phyloP scores from a whole-genome alignment of 2,888 invertebrate genomes.

The Drosophila mimica region DNA sequence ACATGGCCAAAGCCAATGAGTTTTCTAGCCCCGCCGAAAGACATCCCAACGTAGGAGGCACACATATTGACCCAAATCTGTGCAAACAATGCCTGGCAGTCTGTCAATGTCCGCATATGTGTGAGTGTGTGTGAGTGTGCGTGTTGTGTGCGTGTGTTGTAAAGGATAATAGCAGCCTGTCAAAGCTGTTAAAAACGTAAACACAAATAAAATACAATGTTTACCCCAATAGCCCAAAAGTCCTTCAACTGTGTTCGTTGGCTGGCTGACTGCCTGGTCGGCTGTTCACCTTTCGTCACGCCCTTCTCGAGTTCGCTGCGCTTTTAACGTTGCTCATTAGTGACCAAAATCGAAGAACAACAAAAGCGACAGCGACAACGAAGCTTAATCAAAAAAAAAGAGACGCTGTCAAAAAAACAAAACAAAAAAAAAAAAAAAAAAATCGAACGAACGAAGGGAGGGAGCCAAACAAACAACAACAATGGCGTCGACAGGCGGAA shows the following conservation, averaged over 20 bases:
- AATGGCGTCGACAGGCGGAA: slow-evolving; percentile 68
- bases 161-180: slow-evolving; percentile 68
- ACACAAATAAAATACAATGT: slow-evolving; percentile 76
- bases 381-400: slow-evolving; percentile 72
- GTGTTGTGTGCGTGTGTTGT: slow-evolving; percentile 16
- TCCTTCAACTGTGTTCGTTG: slow-evolving; percentile 10
- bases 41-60: background rate
- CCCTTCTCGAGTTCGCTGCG: slow-evolving; percentile 70
- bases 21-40: slow-evolving; percentile 26
- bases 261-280: background rate
- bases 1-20: slow-evolving; percentile 34
- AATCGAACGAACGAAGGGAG: slow-evolving; percentile 12
- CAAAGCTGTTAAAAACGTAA: slow-evolving; percentile 79
- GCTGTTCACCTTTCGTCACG: slow-evolving; percentile 59
- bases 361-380: slow-evolving; percentile 50
- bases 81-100: slow-evolving; percentile 61
- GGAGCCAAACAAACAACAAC: slow-evolving; percentile 50
- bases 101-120: slow-evolving; percentile 43
- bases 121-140: slow-evolving; percentile 4
- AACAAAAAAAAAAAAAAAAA: slow-evolving; percentile 32
- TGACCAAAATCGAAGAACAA: slow-evolving; percentile 73
- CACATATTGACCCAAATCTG: slow-evolving; percentile 75
- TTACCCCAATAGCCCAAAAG: slow-evolving; percentile 41
- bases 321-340: slow-evolving; percentile 75
- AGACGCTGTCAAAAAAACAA: slow-evolving; percentile 55